Evolutionary conservation across 2,113 vertebrate species (phyloP).

Genomic region (Eubucco bourcierii): DNA sequence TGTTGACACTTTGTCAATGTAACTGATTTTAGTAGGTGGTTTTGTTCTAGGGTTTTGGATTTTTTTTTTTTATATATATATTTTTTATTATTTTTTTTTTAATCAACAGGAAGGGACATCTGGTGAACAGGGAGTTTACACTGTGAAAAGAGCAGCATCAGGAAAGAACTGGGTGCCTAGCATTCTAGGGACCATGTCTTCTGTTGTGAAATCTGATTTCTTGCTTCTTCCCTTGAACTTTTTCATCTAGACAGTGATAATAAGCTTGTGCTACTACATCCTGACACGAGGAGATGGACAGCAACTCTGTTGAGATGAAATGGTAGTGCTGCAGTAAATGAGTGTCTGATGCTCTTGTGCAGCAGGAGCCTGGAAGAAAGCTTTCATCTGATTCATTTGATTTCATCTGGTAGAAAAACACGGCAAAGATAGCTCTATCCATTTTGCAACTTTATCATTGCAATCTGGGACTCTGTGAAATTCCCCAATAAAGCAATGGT

Average conservation of each 20-base stretch:
- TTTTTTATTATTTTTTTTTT: too few relatives aligned
- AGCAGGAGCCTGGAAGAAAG: neutral
- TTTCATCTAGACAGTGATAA: neutral
- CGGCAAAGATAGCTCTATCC: neutral
- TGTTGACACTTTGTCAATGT: constrained; percentile 50
- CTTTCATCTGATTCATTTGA: neutral
- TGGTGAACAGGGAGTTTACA: neutral
- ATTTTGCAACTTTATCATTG: neutral
- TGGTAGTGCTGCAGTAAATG: neutral
- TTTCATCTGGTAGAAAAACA: neutral
- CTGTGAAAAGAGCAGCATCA: neutral
- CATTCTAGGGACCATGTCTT: neutral
- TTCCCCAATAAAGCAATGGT: neutral
- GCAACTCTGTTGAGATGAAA: neutral
- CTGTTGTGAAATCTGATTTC: neutral
- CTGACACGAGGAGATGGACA: neutral
- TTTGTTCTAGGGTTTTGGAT: constrained; percentile 26
- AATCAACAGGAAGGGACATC: neutral
- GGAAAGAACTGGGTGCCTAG: neutral
- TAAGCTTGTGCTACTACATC: neutral
- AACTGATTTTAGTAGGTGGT: constrained; percentile 24
- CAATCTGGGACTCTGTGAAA: neutral
- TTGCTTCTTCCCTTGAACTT: neutral
- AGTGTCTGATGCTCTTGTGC: neutral
- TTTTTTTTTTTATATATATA: too few relatives aligned